A percentile compares a stretch with the other conserved stretches of the same genome.
Evolutionary conservation across 1,140 invertebrate species (phyloP).

Genomic region (Sycophaga agraensis): DNA sequence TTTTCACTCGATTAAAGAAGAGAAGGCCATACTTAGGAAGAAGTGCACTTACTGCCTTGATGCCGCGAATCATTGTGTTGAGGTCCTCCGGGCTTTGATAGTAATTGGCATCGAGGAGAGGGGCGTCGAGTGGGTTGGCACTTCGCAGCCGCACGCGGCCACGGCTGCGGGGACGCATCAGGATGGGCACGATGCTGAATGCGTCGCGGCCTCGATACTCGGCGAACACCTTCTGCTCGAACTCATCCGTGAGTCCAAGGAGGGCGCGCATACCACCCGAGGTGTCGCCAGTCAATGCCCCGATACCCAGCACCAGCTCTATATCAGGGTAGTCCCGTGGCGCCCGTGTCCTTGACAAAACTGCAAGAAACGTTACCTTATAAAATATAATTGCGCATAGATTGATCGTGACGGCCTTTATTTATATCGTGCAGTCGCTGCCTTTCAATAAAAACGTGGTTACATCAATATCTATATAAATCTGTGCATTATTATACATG

Average conservation of each 20-base stretch:
- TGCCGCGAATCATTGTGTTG: slow-evolving; percentile 68
- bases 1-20: not conserved
- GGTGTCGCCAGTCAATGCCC: slow-evolving; percentile 70
- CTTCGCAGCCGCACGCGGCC: slow-evolving; percentile 69
- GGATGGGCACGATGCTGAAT: slow-evolving; percentile 69
- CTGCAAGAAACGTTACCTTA: too few species aligned
- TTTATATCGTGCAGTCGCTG: too few species aligned
- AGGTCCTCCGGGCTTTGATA: slow-evolving; percentile 70
- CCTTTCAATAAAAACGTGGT: too few species aligned
- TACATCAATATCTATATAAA: too few species aligned
- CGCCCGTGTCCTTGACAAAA: not conserved
- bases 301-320: slow-evolving; percentile 74
- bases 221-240: slow-evolving; percentile 63
- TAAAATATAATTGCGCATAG: too few species aligned
- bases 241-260: slow-evolving; percentile 65
- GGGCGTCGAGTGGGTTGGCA: slow-evolving; percentile 71
- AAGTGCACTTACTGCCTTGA: slow-evolving; percentile 65
- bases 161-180: slow-evolving; percentile 73
- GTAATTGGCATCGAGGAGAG: slow-evolving; percentile 78
- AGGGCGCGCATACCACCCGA: slow-evolving; percentile 65
- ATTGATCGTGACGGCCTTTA: too few species aligned
- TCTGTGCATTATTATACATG: too few species aligned
- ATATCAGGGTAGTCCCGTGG: slow-evolving; percentile 67
- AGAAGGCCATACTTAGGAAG: too few species aligned
- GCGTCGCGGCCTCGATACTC: slow-evolving; percentile 51